Base-by-base conservation (phyloP, 2,113 vertebrate species). In the Nothocercus julius region DNA sequence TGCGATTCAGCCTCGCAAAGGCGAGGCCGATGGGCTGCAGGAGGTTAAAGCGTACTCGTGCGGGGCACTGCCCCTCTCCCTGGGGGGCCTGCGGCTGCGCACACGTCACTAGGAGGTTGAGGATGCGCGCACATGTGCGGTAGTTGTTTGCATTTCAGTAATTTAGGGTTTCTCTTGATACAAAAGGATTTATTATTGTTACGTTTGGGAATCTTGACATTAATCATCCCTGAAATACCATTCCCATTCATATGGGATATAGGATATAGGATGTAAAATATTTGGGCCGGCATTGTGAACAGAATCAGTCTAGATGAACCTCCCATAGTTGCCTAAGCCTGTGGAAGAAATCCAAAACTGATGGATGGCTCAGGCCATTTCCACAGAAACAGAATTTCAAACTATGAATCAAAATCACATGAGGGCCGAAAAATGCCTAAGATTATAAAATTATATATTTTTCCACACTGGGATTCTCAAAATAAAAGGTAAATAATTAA, bases 331-430 rank as follows among this genome's bases (percentile, higher is more conserved):
- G 61, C 61, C 62, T 86, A 69, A 58, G 92, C 90, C 86, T 92
- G 49, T 67, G 66, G 66, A 24, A 90, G 74, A 93, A 96, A 89
- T 76, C 72, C 62, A 86, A 82, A 92, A 81, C 81, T 72, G 36
- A 96, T 85, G 58, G 92, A 89, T 76, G 86, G n/a, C 64, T 82
- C 85, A 90, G 21, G 2, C 82, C 36, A 95, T 84, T 95, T 90
- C 88, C 88, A 93, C 76, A 81, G 92, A 94, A 95, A 93, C 92
- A n/a, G n/a, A 44, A 79, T 82, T 93, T 95, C 51, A 90, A 82
- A 66, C 84, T 51, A 40, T 45, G 90, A 94, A 96, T 76, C 69
- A 90, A 93, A 91, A 88, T 38, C 1, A 5, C 61, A 76, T 0
- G 11, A 95, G 69, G 81, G 49, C 77, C 67, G 92, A 94, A 56